Evolutionary conservation across 2,797 vertebrate species (phyloP).

Genomic region (Lacerta bilineata): DNA sequence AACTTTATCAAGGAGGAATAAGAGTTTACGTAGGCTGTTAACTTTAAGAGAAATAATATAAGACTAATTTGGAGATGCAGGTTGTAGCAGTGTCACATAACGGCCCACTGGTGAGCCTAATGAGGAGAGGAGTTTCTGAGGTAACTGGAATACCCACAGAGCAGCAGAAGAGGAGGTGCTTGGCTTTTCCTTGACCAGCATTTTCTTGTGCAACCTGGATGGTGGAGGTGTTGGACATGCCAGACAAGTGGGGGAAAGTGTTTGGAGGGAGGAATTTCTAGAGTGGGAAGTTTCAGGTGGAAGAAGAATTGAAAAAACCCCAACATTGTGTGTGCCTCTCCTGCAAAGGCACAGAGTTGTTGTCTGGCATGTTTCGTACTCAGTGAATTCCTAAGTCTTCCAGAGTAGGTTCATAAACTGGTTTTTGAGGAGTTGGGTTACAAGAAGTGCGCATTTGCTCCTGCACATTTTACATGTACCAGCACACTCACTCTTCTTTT

Average conservation of each 20-base stretch:
- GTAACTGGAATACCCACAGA: background rate
- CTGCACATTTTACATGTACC: background rate
- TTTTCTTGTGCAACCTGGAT: background rate
- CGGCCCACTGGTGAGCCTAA: fast-evolving
- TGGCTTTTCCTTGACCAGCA: too few relatives aligned
- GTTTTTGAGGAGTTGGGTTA: background rate
- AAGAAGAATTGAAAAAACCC: background rate
- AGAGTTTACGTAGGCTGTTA: slow-evolving; percentile 55
- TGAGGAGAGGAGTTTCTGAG: fast-evolving
- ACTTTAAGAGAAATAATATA: slow-evolving; percentile 37
- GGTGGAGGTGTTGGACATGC: background rate
- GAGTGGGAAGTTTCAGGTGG: background rate
- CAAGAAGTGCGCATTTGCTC: background rate
- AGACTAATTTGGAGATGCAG: fast-evolving
- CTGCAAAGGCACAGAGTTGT: background rate
- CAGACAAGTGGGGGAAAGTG: background rate
- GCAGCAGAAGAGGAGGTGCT: background rate
- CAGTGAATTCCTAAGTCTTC: background rate
- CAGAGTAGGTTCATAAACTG: background rate
- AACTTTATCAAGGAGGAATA: slow-evolving; percentile 61
- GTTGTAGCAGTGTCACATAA: fast-evolving
- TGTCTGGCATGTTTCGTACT: background rate
- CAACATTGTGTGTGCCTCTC: background rate
- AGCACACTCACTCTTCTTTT: background rate
- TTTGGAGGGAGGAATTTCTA: background rate